Conservation (phyloP, 2,113 vertebrate genomes). For the Oostethus manadensis region DNA sequence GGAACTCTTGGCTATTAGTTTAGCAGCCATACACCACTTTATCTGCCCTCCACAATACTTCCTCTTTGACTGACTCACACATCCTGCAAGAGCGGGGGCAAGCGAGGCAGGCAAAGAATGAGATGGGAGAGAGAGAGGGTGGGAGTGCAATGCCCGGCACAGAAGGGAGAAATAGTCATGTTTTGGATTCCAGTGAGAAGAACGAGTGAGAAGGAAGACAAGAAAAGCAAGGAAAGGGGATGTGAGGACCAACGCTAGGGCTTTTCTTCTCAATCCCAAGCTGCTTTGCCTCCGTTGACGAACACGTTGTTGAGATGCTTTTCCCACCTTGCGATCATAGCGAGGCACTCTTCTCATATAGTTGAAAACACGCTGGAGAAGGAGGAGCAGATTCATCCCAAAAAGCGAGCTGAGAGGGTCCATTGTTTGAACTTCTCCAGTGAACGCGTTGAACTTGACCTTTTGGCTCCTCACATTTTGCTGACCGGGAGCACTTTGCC, state of each 20-base stretch:
- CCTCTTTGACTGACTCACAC: slow-evolving; percentile 69
- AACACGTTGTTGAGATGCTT: slow-evolving; percentile 16
- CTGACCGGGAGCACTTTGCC: slow-evolving; percentile 12
- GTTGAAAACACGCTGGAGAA: not conserved
- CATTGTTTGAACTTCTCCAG: not conserved
- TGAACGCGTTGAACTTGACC: slow-evolving; percentile 23
- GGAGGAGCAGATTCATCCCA: slow-evolving; percentile 1
- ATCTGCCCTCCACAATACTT: slow-evolving; percentile 83
- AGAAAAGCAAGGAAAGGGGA: slow-evolving; percentile 44
- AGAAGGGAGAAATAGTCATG: slow-evolving; percentile 52
- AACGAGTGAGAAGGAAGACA: slow-evolving; percentile 45
- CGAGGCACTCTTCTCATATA: not conserved
- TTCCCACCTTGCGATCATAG: not conserved
- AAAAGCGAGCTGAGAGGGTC: not conserved
- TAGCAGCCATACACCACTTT: slow-evolving; percentile 75
- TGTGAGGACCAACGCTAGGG: slow-evolving; percentile 20
- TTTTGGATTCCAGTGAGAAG: slow-evolving; percentile 58
- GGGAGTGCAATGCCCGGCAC: slow-evolving; percentile 20
- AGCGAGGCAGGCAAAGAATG: slow-evolving; percentile 38
- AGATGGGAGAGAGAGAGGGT: slow-evolving; percentile 20
- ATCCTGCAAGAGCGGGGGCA: slow-evolving; percentile 65
- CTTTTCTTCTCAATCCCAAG: slow-evolving; percentile 34
- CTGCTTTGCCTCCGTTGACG: slow-evolving; percentile 34
- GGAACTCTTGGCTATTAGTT: slow-evolving; percentile 73
- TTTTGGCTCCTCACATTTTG: slow-evolving; percentile 17